Conservation (phyloP, 2,888 invertebrate species). For the Lathronympha strigana region DNA sequence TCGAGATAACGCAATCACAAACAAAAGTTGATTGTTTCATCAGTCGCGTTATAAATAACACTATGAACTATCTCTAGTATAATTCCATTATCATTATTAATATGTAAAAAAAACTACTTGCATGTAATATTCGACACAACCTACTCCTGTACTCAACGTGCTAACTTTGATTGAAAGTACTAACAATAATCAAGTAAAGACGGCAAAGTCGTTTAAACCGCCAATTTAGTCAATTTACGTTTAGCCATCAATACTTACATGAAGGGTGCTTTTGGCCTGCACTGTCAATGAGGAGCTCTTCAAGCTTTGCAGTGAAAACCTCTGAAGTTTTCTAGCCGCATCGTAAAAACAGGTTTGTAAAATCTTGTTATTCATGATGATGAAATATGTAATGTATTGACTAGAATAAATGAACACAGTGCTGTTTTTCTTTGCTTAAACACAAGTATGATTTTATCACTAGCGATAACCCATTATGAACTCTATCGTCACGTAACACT, state of each 20-base stretch:
- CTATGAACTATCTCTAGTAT: slow-evolving; percentile 5
- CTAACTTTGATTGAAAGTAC: slow-evolving; percentile 9
- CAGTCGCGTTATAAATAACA: slow-evolving; percentile 28
- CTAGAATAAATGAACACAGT: slow-evolving; percentile 42
- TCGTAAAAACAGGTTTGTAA: slow-evolving; percentile 57
- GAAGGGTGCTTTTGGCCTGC: slow-evolving; percentile 65
- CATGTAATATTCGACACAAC: slow-evolving; percentile 5
- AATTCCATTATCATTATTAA: slow-evolving; percentile 10
- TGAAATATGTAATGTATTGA: slow-evolving; percentile 40
- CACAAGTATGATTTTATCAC: slow-evolving; percentile 60
- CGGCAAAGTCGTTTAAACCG: slow-evolving; percentile 23
- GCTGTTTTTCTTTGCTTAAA: slow-evolving; percentile 58
- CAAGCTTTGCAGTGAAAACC: slow-evolving; percentile 49
- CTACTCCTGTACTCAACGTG: slow-evolving; percentile 34
- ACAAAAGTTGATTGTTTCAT: slow-evolving; percentile 62
- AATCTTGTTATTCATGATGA: slow-evolving; percentile 65
- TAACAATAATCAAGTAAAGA: slow-evolving; percentile 16
- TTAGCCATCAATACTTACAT: slow-evolving; percentile 55
- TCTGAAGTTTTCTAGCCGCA: slow-evolving; percentile 52
- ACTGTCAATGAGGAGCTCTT: slow-evolving; percentile 49
- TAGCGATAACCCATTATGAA: slow-evolving; percentile 79
- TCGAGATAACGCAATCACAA: slow-evolving; percentile 69
- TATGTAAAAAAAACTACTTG: slow-evolving; percentile 16
- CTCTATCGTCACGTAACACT: slow-evolving; percentile 57
- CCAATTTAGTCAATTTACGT: slow-evolving; percentile 36